Base-by-base conservation (phyloP, 2,888 invertebrate genomes). In the Dastarcus helophoroides region DNA sequence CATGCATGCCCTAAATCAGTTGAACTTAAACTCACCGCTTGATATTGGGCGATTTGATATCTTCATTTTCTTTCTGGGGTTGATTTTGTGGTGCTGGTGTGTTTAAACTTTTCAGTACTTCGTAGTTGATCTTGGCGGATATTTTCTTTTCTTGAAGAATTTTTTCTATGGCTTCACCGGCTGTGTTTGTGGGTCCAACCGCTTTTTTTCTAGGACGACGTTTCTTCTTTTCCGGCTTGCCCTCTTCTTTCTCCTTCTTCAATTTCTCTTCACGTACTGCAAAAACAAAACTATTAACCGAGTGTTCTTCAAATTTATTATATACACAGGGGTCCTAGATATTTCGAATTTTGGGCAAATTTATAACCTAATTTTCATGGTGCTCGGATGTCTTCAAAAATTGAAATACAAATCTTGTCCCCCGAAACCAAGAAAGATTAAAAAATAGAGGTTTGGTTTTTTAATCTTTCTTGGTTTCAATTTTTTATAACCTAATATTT, bases 101-200 rank as follows among this genome's bases (percentile, higher is more conserved):
- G 0, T 58, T 80, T 32, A 94, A 64, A 45, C 81, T 84, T 58
- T 84, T 85, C 35, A 97, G 63, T 21, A 95, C 94, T 46, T 97
- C 95, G 53, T 98, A 98, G 63, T 98, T 95, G 32, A 98, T 94
- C 69, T 98, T 98, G 3, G 76, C 79, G 3, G 97, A 97, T 41
- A 97, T 82, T 54, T 86, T 86, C 63, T 93, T 93, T 56, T 95
- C 95, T 43, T 84, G 86, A 11, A 97, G 65, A 77, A 97, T 91
- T 63, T 91, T 93, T 56, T 90, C 89, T 25, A 97, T 90, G 0
- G 95, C 95, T 63, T 95, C 94, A 3, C 84, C 86, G 32, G 73
- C 72, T 1, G 76, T 76, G 34, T 62, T 71, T 0, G 80, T 76
- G 1, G 79, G 79, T 19, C 70, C 72, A 23, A 73, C 68, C 13